Conservation (phyloP, 2,797 vertebrate species). For the Momotus momota region DNA sequence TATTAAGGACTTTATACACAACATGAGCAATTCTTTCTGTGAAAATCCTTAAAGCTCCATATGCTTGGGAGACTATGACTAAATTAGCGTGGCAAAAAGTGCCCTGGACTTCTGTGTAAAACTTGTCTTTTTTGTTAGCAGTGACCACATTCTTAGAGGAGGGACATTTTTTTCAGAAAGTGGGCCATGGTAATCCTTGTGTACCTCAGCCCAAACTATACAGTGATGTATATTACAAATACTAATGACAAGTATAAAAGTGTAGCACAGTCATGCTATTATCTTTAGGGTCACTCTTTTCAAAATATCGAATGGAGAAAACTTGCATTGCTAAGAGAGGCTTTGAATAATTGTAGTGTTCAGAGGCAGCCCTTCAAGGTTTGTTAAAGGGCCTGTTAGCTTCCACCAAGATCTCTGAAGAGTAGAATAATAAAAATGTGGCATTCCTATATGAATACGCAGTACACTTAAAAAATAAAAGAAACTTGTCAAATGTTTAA, state of each 20-base stretch:
- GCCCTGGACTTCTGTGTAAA: neutral
- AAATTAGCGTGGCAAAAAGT: neutral
- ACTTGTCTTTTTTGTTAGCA: neutral
- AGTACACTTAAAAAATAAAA: neutral
- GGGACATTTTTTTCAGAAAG: neutral
- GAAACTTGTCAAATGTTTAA: neutral
- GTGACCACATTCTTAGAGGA: neutral
- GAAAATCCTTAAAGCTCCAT: neutral
- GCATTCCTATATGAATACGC: neutral
- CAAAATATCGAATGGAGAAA: neutral
- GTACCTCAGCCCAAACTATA: neutral
- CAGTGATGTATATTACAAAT: neutral
- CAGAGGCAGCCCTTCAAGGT: neutral
- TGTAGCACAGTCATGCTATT: neutral
- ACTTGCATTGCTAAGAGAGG: neutral
- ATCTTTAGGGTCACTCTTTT: neutral
- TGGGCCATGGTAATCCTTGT: neutral
- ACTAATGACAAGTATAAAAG: neutral
- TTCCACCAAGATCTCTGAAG: neutral
- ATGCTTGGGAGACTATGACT: neutral
- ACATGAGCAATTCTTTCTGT: neutral
- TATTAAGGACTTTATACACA: neutral
- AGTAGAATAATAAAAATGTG: neutral
- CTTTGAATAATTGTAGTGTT: neutral
- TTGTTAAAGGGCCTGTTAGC: neutral